phyloP scores from a whole-genome alignment of 2,888 invertebrate genomes.

The Sinodicranocentrus sp. region DNA sequence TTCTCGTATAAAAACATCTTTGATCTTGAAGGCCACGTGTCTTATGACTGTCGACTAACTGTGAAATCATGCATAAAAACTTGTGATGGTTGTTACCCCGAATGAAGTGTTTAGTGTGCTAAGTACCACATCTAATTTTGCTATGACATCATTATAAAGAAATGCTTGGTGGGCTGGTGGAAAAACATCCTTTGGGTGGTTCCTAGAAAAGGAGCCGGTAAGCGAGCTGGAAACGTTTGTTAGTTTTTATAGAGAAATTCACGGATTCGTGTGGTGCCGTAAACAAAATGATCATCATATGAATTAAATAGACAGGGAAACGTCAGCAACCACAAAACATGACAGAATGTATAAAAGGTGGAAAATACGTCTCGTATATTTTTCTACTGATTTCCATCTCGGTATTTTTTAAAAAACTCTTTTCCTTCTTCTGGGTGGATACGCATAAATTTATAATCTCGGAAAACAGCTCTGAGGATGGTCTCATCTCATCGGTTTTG shows the following conservation, averaged over 20 bases:
- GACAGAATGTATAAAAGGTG: slow-evolving; percentile 27
- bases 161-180: slow-evolving; percentile 1
- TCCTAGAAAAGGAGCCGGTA: slow-evolving; percentile 26
- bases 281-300: slow-evolving; percentile 36
- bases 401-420: slow-evolving; percentile 21
- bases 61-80: no score
- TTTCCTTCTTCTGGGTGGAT: slow-evolving; percentile 30
- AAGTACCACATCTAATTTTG: slow-evolving; percentile 55
- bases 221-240: slow-evolving; percentile 11
- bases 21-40: no score
- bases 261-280: slow-evolving; percentile 34
- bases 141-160: slow-evolving; percentile 56
- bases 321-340: slow-evolving; percentile 52
- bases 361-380: not conserved
- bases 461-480: slow-evolving; percentile 42
- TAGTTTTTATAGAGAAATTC: not conserved
- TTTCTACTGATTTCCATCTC: not conserved
- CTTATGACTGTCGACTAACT: no score
- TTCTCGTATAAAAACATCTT: no score
- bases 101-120: no score
- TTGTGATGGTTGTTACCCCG: no score
- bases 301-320: slow-evolving; percentile 54
- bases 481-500: slow-evolving; percentile 52
- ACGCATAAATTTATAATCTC: slow-evolving; percentile 37
- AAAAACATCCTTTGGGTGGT: slow-evolving; percentile 42